phyloP scores from a whole-genome alignment of 1,140 invertebrate genomes.

The Drosophila orena region DNA sequence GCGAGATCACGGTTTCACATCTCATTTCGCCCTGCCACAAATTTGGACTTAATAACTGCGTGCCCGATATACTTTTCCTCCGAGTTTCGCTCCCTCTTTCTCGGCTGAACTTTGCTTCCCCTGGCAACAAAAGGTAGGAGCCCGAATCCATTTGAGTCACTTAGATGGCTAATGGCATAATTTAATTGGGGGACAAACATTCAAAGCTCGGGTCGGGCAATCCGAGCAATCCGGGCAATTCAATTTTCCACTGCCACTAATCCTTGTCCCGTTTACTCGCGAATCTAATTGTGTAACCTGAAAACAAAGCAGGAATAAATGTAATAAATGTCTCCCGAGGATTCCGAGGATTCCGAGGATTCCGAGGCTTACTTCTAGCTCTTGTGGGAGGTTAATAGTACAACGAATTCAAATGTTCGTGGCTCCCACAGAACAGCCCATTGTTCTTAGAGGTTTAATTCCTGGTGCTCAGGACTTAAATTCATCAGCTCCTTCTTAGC shows the following conservation, averaged over 20 bases:
- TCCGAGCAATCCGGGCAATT: slow-evolving; percentile 31
- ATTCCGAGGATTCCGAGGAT: not conserved
- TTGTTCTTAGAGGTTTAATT: no score
- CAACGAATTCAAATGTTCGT: not conserved
- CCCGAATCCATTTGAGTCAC: slow-evolving; percentile 27
- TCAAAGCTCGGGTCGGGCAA: slow-evolving; percentile 32
- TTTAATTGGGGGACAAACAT: slow-evolving; percentile 49
- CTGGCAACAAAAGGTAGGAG: slow-evolving; percentile 24
- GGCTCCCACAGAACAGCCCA: not conserved
- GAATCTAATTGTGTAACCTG: slow-evolving; percentile 34
- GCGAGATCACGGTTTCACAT: slow-evolving; percentile 34
- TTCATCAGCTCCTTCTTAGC: no score
- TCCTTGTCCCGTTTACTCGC: slow-evolving; percentile 21
- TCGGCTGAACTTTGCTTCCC: slow-evolving; percentile 1
- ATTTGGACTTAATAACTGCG: slow-evolving; percentile 9
- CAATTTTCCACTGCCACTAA: slow-evolving; percentile 45
- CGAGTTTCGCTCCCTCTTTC: slow-evolving; percentile 8
- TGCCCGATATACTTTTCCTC: slow-evolving; percentile 3
- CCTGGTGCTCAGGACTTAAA: no score
- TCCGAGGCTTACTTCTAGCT: not conserved
- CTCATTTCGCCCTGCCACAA: slow-evolving; percentile 9
- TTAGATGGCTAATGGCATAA: slow-evolving; percentile 45
- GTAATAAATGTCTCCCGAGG: slow-evolving; percentile 2
- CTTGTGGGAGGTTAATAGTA: not conserved
- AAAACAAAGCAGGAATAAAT: slow-evolving; percentile 16